Evolutionary conservation across 2,888 invertebrate genomes (phyloP), one percentile per base, ranked within the genome.

Genomic region (Drosophila gaucha): DNA sequence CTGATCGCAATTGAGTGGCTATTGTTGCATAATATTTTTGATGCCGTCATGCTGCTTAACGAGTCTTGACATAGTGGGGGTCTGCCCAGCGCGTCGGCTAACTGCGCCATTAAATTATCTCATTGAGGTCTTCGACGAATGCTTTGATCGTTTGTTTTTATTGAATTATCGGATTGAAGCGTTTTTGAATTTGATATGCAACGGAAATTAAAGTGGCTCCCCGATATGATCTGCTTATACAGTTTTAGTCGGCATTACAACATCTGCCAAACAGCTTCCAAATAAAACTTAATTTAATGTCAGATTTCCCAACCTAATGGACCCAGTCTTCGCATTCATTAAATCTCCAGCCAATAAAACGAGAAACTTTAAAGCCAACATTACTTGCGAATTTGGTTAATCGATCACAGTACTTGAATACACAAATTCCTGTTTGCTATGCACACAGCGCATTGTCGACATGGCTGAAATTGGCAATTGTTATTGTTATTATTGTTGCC

Each of bases 31-130:
- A 63, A 55, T 22, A 33, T 47, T 66, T 70, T 63, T 70, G 65
- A 69, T 71, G 87, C 62, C 71, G 82, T 82, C 87, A 82, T 85
- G 88, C 85, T 50, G 63, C 74, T 59, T 62, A 78, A 74, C 74
- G 74, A 64, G 24, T 73, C 78, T 77, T 67, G 80, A 70, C 74
- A 80, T 71, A 80, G 64, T 71, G 66, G 64, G 74, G 67, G n/a
- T n/a, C 46, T 54, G 44, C 2, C 30, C 52, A 50, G 46, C 35
- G 49, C 3, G 9, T 28, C 28, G n/a, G 39, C 24, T 26, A 41
- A 39, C 51, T 51, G 67, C 36, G 56, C 72, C 51, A 70, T 67
- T 78, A 24, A 62, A 57, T 22, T 47, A 50, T 38, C 57, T 66
- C 51, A 60, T 67, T 52, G 6, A 50, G 30, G 12, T 39, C 16